Base-by-base conservation (phyloP, 2,113 vertebrate genomes). In the Cynoglossus semilaevis region DNA sequence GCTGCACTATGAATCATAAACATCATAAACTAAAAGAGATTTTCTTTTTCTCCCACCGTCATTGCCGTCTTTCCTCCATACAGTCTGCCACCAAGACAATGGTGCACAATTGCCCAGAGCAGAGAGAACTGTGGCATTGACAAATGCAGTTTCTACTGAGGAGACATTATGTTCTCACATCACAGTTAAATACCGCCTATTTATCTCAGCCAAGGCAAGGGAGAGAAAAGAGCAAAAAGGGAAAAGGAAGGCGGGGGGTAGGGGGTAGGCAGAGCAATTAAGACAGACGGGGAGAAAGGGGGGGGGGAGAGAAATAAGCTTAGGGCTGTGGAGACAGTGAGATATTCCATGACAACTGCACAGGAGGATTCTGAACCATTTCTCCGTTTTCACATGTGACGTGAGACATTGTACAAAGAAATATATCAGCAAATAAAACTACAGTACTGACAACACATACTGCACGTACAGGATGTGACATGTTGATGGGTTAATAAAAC, bases 71-170 rank as follows among this genome's bases (percentile, higher is more conserved):
- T 77, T 71, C 81, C 83, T 84, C 80, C 78, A 83, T 81, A 81
- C 84, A 74, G 85, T 67, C 79, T 79, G n/a, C n/a, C n/a, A 46
- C 56, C 58, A 80, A 86, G 82, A 90, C 87, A 87, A 89, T 81
- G 61, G 58, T 36, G 58, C 80, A 81, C 83, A 87, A 88, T 88
- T 84, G 87, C 83, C 80, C 72, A 8, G 58, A 77, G 82, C 76
- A 82, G 76, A 86, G 85, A 77, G 79, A 70, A 41, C 61, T 18
- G 70, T 88, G 87, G 85, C 87, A 87, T 58, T 89, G 88, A 89
- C 80, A 87, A 89, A 90, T 89, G 88, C 81, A 89, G 87, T 86
- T 77, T 86, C 74, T 67, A 76, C 77, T 76, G 75, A 74, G 70
- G 82, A 85, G 67, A 85, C 84, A 87, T 72, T 83, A 84, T 76